These are phyloP conservation scores for Catocala nupta DNA, from an alignment of 2,888 invertebrate species.

Conservation along the genomic window DNA sequence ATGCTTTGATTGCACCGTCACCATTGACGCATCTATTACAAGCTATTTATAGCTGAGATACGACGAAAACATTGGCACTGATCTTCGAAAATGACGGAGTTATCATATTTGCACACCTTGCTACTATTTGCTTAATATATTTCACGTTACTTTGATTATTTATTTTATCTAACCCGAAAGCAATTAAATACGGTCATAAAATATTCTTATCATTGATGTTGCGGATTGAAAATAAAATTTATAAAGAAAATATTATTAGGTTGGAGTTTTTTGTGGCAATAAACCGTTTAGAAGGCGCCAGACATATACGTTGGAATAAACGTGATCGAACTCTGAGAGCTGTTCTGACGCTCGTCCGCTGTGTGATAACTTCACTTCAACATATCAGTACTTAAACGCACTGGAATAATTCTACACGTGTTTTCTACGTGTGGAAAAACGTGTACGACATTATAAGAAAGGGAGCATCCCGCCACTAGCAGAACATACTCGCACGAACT, in stretches of 20 bases:
- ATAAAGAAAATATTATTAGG: conserved; percentile 38
- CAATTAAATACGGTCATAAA: conserved; percentile 45
- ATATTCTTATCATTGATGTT: conserved; percentile 49
- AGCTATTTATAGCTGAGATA: conserved; percentile 20
- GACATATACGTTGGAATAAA: conserved; percentile 1
- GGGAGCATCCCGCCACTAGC: neutral
- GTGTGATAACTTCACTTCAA: conserved; percentile 20
- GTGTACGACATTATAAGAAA: neutral
- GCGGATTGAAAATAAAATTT: conserved; percentile 39
- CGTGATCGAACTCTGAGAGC: conserved; percentile 2
- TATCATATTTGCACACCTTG: conserved; percentile 35
- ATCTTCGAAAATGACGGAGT: conserved; percentile 26
- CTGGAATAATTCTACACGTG: conserved; percentile 15
- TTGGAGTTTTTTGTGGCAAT: conserved; percentile 29
- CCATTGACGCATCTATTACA: neutral
- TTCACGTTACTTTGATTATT: conserved; percentile 30
- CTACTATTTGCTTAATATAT: conserved; percentile 21
- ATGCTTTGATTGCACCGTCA: neutral
- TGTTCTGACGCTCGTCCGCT: conserved; percentile 21
- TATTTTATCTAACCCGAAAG: conserved; percentile 26
- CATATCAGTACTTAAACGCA: conserved; percentile 12
- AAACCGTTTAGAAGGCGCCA: conserved; percentile 47
- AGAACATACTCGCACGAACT: no score
- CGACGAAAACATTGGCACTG: conserved; percentile 37
- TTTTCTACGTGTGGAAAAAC: neutral